These are phyloP conservation scores for Agapostemon virescens DNA, from an alignment of 2,888 invertebrate genomes.

Conservation along the genomic window DNA sequence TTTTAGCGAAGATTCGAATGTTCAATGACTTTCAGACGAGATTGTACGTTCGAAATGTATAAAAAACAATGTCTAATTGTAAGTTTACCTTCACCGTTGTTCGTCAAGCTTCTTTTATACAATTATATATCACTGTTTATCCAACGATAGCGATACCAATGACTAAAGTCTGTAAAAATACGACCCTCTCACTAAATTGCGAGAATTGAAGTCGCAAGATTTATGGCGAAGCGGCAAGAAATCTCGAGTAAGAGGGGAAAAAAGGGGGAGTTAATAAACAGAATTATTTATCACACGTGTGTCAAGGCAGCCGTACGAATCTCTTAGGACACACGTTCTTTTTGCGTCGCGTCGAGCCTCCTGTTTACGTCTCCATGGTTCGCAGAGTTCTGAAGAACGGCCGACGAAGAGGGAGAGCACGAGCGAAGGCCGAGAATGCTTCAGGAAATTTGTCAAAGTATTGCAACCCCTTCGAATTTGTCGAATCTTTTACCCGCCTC, in stretches of 20 bases:
- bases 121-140: neutral
- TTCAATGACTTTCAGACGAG: neutral
- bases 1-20: neutral
- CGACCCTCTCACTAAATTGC: neutral
- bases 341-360: constrained; percentile 37
- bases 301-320: constrained; percentile 49
- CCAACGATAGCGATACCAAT: neutral
- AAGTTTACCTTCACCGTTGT: neutral
- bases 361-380: constrained; percentile 41
- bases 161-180: neutral
- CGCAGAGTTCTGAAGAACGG: constrained; percentile 26
- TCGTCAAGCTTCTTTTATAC: neutral
- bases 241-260: neutral
- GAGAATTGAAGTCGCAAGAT: constrained; percentile 47
- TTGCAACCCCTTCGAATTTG: constrained; percentile 15
- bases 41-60: neutral
- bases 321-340: constrained; percentile 50
- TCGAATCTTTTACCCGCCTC: neutral
- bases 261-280: constrained; percentile 59
- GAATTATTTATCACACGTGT: constrained; percentile 65
- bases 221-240: constrained; percentile 32
- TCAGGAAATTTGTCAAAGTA: constrained; percentile 25
- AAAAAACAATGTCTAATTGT: neutral
- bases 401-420: constrained; percentile 14
- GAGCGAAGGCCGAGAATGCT: constrained; percentile 3